Evolutionary conservation across 2,888 invertebrate species (phyloP).

Genomic region (Dermolepida albohirtum): DNA sequence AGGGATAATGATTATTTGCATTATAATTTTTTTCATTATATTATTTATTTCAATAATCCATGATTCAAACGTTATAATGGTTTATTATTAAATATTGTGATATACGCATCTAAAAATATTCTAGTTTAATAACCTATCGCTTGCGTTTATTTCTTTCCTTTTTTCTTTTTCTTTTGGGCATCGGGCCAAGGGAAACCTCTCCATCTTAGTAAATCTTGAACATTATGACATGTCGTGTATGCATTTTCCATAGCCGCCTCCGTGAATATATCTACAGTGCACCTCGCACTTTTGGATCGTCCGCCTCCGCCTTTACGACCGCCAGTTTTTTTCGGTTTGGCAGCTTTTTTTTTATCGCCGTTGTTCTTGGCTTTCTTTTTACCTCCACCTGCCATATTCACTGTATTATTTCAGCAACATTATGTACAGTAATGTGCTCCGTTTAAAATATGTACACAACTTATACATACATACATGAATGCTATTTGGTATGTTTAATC

Average conservation of each 20-base stretch:
- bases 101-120: background rate
- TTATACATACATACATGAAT: background rate
- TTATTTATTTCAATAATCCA: too few relatives aligned
- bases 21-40: too few relatives aligned
- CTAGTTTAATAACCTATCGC: constrained; percentile 41
- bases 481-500: background rate
- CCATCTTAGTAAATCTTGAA: constrained; percentile 86
- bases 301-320: constrained; percentile 67
- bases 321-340: constrained; percentile 66
- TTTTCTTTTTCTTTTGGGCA: constrained; percentile 88
- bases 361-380: constrained; percentile 55
- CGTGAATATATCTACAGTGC: constrained; percentile 86
- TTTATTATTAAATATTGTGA: constrained; percentile 26
- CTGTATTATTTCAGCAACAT: background rate
- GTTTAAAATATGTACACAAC: background rate
- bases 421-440: background rate
- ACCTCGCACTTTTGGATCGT: constrained; percentile 73
- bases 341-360: constrained; percentile 58
- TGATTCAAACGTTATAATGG: background rate
- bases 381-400: constrained; percentile 65
- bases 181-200: constrained; percentile 93
- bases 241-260: constrained; percentile 95
- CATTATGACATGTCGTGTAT: constrained; percentile 92
- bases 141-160: constrained; percentile 71
- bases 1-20: too few relatives aligned